Evolutionary conservation across 2,888 invertebrate genomes (phyloP).

Genomic region (Polydrusus tereticollis): DNA sequence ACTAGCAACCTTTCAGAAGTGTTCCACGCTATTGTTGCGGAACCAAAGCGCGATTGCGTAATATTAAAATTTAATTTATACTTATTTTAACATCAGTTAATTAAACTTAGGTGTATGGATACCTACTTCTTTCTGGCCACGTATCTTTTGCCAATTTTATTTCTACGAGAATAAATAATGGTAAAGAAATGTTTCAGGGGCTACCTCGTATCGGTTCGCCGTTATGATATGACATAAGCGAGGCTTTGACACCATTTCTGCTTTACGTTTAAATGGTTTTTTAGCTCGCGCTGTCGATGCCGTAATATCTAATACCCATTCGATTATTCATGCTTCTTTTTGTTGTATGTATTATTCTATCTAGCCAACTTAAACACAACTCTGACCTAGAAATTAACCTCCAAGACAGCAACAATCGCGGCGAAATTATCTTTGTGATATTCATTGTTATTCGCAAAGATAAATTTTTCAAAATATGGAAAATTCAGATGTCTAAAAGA

Average conservation of each 20-base stretch:
- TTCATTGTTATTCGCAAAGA: constrained; percentile 23
- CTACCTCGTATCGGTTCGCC: constrained; percentile 52
- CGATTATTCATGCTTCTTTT: constrained; percentile 50
- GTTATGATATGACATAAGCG: constrained; percentile 56
- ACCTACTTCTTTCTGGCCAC: too few species aligned
- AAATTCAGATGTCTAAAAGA: constrained; percentile 20
- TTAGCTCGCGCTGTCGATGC: constrained; percentile 46
- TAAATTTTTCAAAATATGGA: constrained; percentile 3
- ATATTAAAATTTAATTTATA: constrained; percentile 53
- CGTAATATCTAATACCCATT: constrained; percentile 49
- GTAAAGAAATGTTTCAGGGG: constrained; percentile 35
- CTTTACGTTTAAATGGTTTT: constrained; percentile 47
- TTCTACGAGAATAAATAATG: too few species aligned
- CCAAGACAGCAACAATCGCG: constrained; percentile 32
- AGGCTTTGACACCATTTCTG: constrained; percentile 57
- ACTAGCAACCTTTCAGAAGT: constrained; percentile 37
- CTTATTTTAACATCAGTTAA: constrained; percentile 8
- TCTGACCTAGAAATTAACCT: constrained; percentile 47
- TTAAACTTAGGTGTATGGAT: background rate
- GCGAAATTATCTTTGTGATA: constrained; percentile 18
- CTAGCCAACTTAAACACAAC: constrained; percentile 35
- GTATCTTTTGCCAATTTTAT: too few species aligned
- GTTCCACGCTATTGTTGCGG: constrained; percentile 58
- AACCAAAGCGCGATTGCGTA: constrained; percentile 59
- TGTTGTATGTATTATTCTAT: constrained; percentile 42